Evolutionary conservation across 2,113 vertebrate genomes (phyloP).

Genomic region (Erythrolamprus reginae): DNA sequence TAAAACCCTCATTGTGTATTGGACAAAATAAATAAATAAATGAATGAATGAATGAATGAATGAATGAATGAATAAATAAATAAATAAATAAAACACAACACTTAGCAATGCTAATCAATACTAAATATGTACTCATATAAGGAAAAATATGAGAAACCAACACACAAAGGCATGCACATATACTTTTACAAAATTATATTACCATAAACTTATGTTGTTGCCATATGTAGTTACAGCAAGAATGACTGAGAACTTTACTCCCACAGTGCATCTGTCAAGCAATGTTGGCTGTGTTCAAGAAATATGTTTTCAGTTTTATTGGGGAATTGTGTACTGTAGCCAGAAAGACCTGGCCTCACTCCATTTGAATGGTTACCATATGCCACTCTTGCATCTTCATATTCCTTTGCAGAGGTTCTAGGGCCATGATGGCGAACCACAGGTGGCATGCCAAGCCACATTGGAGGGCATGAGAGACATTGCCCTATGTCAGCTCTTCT

Average conservation of each 20-base stretch:
- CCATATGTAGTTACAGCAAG: background rate
- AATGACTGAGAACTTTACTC: background rate
- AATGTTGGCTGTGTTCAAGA: background rate
- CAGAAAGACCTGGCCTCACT: background rate
- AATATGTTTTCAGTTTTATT: background rate
- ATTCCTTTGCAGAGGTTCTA: background rate
- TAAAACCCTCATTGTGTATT: too few species aligned
- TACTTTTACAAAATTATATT: background rate
- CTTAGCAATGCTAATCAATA: too few species aligned
- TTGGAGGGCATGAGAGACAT: too few species aligned
- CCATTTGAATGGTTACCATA: background rate
- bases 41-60: too few species aligned
- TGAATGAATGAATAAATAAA: too few species aligned
- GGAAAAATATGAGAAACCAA: background rate
- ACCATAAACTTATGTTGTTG: background rate
- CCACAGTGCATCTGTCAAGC: background rate
- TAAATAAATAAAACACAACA: too few species aligned
- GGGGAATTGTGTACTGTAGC: background rate
- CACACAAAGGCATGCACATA: background rate
- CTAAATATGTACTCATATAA: background rate
- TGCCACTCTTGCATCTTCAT: background rate
- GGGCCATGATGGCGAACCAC: background rate
- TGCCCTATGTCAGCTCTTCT: too few species aligned
- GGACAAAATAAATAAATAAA: too few species aligned
- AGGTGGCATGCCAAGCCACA: too few species aligned